These are phyloP conservation scores for Zonotrichia albicollis DNA, from an alignment of 2,797 vertebrate species.

Conservation along the genomic window DNA sequence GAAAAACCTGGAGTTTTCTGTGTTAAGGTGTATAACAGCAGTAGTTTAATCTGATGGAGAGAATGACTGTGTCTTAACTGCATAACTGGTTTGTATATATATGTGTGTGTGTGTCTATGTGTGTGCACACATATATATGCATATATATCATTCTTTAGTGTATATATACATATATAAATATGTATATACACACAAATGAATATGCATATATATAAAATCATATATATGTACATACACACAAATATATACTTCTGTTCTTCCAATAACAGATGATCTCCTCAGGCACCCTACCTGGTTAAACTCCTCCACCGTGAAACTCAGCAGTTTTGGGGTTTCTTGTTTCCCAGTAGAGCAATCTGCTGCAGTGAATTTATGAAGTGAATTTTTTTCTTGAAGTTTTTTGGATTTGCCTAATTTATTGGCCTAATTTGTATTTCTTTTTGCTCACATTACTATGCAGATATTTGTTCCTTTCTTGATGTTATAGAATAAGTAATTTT, in stretches of 20 bases:
- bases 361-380: neutral
- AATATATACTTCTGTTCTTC: neutral
- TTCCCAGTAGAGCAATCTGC: neutral
- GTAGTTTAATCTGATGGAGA: neutral
- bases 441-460: neutral
- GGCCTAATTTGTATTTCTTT: neutral
- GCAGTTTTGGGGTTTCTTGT: neutral
- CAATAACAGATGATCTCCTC: neutral
- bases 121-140: neutral
- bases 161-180: neutral
- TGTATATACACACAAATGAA: neutral
- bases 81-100: neutral
- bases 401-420: neutral
- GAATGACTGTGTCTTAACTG: neutral
- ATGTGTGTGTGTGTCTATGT: neutral
- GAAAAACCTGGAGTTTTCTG: neutral
- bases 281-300: neutral
- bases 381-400: neutral
- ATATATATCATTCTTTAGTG: neutral
- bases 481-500: neutral
- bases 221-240: neutral
- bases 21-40: neutral
- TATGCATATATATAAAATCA: too few species aligned
- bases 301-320: neutral
- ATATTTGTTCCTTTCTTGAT: conserved; percentile 16